A percentile compares a stretch with the other conserved stretches of the same genome.
These are phyloP conservation scores for Podarcis raffonei DNA, from an alignment of 2,113 vertebrate species.

Conservation along the genomic window DNA sequence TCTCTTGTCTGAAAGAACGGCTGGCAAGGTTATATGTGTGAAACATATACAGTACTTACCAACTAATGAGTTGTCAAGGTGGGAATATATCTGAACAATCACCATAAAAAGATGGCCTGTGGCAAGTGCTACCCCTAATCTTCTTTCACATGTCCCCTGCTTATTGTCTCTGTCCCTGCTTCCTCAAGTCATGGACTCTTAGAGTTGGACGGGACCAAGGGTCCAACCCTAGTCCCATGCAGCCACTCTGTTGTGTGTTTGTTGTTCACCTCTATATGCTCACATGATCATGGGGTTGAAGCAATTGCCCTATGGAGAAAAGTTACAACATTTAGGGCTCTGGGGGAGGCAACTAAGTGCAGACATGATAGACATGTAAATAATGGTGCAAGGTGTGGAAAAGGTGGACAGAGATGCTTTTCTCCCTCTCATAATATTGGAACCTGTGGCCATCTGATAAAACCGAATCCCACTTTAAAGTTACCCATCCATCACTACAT, in stretches of 20 bases:
- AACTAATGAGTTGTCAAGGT: too few species aligned
- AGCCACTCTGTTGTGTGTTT: neutral
- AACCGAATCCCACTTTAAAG: neutral
- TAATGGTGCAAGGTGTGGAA: too few species aligned
- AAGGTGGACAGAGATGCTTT: too few species aligned
- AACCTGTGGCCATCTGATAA: too few species aligned
- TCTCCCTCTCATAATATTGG: too few species aligned
- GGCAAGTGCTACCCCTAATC: neutral
- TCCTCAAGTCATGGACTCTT: neutral
- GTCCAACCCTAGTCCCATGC: neutral
- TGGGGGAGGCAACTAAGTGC: too few species aligned
- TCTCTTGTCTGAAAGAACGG: neutral
- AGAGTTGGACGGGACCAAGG: neutral
- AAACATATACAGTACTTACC: neutral
- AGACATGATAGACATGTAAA: too few species aligned
- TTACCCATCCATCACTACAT: neutral
- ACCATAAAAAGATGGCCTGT: neutral
- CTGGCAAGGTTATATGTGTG: neutral
- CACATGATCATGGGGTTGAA: too few species aligned
- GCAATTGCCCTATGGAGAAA: too few species aligned
- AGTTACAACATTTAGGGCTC: too few species aligned
- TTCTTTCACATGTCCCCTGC: neutral
- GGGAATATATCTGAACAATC: too few species aligned
- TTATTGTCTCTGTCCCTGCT: neutral
- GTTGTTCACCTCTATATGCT: neutral